Evolutionary conservation across 2,888 invertebrate genomes (phyloP).

Genomic region (Blastobasis adustella): DNA sequence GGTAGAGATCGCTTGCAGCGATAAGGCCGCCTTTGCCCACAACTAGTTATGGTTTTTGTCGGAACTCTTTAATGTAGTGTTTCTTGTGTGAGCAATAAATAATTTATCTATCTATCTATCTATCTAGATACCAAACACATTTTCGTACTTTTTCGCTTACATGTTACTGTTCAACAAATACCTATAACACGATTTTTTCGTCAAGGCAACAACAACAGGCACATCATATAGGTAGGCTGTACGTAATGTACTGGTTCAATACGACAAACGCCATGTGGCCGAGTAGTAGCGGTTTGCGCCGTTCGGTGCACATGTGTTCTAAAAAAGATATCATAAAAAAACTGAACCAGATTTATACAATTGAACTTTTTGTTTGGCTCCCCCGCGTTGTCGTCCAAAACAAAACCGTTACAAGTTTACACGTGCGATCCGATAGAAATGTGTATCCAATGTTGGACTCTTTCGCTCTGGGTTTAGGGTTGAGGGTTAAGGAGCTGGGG

Average conservation of each 20-base stretch:
- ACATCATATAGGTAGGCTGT: too few relatives aligned
- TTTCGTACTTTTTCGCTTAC: too few relatives aligned
- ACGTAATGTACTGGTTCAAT: too few relatives aligned
- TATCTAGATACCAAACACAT: too few relatives aligned
- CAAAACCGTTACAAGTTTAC: conserved; percentile 14
- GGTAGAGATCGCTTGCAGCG: too few relatives aligned
- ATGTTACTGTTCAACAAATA: neutral
- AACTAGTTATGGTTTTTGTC: too few relatives aligned
- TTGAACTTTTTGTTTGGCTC: conserved; percentile 31
- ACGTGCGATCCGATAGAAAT: neutral
- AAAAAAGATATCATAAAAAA: conserved; percentile 25
- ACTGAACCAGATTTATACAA: conserved; percentile 34
- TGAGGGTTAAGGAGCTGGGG: neutral
- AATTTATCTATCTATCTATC: too few relatives aligned
- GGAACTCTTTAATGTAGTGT: too few relatives aligned
- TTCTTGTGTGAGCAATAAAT: too few relatives aligned
- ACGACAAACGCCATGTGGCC: conserved; percentile 4
- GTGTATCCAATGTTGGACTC: neutral
- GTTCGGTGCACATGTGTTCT: conserved; percentile 22
- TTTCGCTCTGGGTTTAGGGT: neutral
- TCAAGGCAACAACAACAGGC: conserved; percentile 1
- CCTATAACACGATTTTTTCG: conserved; percentile 1
- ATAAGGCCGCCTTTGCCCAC: too few relatives aligned
- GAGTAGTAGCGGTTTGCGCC: conserved; percentile 1
- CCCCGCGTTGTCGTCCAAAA: conserved; percentile 35